Evolutionary conservation across 2,888 invertebrate species (phyloP).

Genomic region (Aleiodes alternator): DNA sequence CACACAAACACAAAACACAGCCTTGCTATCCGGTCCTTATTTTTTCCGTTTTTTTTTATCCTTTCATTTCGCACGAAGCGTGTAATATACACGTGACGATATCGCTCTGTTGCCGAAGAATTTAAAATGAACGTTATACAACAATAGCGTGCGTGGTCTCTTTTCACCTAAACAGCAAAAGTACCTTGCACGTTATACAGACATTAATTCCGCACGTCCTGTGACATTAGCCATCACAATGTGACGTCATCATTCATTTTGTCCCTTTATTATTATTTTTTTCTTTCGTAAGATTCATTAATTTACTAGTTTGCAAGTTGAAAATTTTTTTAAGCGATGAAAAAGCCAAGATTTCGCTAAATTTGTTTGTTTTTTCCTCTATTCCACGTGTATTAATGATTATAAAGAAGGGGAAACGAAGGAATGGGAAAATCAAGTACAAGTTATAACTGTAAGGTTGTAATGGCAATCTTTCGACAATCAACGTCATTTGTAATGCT

Average conservation of each 20-base stretch:
- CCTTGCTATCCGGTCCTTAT: conserved; percentile 7
- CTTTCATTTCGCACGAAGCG: conserved; percentile 17
- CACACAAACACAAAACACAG: too few relatives aligned
- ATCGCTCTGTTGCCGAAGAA: conserved; percentile 1
- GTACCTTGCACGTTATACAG: conserved; percentile 53
- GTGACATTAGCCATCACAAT: conserved; percentile 51
- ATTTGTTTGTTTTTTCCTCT: conserved; percentile 12
- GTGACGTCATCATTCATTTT: conserved; percentile 48
- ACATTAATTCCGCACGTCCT: conserved; percentile 52
- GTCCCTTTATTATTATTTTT: conserved; percentile 13
- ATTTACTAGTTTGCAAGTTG: conserved; percentile 1
- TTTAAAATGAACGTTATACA: conserved; percentile 15
- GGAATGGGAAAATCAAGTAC: too few relatives aligned
- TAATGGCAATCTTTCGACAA: too few relatives aligned
- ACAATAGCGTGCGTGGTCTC: conserved; percentile 30
- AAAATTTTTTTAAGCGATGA: not conserved
- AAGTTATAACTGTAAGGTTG: too few relatives aligned
- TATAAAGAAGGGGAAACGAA: too few relatives aligned
- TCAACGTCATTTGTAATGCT: too few relatives aligned
- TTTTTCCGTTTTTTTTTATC: conserved; percentile 34
- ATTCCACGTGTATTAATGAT: not conserved
- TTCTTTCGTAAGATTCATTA: too few relatives aligned
- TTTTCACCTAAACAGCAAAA: conserved; percentile 11
- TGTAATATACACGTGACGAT: conserved; percentile 29
- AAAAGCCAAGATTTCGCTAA: too few relatives aligned